Evolutionary conservation across 2,113 vertebrate genomes (phyloP).

Genomic region (Xiphophorus couchianus): DNA sequence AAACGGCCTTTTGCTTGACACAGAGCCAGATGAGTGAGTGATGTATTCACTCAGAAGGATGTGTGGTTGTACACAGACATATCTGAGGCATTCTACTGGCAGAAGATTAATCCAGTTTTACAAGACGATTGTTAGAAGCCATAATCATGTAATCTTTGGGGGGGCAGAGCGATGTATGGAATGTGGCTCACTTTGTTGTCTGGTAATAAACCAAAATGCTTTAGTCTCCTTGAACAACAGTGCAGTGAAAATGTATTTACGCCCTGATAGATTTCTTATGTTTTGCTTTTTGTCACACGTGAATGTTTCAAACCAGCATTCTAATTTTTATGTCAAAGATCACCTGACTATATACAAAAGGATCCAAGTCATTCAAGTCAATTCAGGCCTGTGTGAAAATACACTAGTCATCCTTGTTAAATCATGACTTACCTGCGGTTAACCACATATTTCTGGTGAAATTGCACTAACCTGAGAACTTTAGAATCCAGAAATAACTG

Average conservation of each 20-base stretch:
- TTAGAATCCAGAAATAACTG: too few relatives aligned
- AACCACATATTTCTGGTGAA: too few relatives aligned
- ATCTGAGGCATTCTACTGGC: conserved; percentile 2
- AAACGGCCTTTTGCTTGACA: neutral
- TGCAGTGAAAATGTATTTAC: neutral
- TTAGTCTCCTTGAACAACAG: neutral
- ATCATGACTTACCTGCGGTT: too few relatives aligned
- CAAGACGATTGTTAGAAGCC: neutral
- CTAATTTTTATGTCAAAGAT: too few relatives aligned
- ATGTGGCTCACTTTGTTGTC: neutral
- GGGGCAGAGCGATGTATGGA: too few relatives aligned
- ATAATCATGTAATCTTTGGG: neutral
- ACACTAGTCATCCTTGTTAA: too few relatives aligned
- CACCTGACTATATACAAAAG: too few relatives aligned
- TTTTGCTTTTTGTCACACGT: neutral
- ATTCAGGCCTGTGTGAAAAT: too few relatives aligned
- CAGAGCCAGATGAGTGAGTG: neutral
- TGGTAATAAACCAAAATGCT: neutral
- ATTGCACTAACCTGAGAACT: too few relatives aligned
- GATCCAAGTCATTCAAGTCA: too few relatives aligned
- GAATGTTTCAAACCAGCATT: neutral
- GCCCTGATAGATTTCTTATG: neutral
- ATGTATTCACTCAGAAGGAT: neutral
- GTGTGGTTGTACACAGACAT: conserved; percentile 1
- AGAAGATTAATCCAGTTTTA: neutral